Conservation (phyloP, 2,113 vertebrate species). For the Peromyscus leucopus region DNA sequence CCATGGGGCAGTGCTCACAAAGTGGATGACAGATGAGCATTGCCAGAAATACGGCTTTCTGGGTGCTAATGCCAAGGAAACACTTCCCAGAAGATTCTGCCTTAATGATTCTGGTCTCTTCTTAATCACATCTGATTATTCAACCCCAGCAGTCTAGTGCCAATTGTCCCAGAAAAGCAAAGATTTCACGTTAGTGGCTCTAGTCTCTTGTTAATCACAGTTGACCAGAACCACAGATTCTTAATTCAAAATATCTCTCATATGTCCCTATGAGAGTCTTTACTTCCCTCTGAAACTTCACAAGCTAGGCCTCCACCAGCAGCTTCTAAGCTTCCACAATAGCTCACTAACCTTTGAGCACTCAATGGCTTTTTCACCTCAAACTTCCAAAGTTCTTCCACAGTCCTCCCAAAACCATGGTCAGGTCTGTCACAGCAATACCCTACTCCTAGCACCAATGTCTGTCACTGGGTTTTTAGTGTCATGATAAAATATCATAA, state of each 20-base stretch:
- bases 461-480: background rate
- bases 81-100: background rate
- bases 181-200: background rate
- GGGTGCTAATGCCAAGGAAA: background rate
- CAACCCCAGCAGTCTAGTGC: background rate
- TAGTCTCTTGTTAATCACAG: background rate
- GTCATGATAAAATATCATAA: background rate
- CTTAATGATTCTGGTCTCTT: background rate
- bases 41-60: background rate
- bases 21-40: background rate
- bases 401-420: background rate
- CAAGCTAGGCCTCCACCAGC: background rate
- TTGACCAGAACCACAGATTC: background rate
- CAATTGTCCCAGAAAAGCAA: background rate
- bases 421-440: background rate
- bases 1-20: background rate
- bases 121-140: background rate
- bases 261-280: too few species aligned
- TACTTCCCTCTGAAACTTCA: background rate
- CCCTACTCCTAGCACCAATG: background rate
- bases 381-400: background rate
- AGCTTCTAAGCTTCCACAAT: background rate
- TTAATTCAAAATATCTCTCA: background rate
- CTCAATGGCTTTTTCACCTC: background rate
- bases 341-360: background rate